Percentiles rank a stretch among this genome's conserved stretches.
Conservation (phyloP, 1,140 invertebrate genomes). For the Drosophila fuyamai region DNA sequence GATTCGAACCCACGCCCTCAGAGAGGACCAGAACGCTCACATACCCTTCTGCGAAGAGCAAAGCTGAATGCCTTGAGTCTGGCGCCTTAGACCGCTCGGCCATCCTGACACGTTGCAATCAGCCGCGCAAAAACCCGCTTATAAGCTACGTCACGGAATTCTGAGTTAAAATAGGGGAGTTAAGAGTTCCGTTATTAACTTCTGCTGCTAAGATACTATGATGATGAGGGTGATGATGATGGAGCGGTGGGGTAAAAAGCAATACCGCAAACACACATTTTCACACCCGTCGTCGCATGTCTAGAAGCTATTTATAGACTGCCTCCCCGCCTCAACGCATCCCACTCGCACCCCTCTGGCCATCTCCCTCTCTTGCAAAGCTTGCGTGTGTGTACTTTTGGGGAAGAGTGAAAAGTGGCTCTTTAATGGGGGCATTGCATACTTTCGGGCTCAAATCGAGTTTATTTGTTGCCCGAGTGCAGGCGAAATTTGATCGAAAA, state of each 20-base stretch:
- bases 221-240: slow-evolving; percentile 35
- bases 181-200: slow-evolving; percentile 19
- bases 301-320: slow-evolving; percentile 69
- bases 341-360: background rate
- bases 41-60: slow-evolving; percentile 61
- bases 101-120: slow-evolving; percentile 86
- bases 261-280: slow-evolving; percentile 69
- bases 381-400: slow-evolving; percentile 52
- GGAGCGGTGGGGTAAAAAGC: slow-evolving; percentile 29
- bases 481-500: slow-evolving; percentile 10
- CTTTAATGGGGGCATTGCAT: slow-evolving; percentile 61
- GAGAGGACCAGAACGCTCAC: slow-evolving; percentile 91
- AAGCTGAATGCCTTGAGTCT: slow-evolving; percentile 86
- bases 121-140: slow-evolving; percentile 87
- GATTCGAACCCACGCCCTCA: slow-evolving; percentile 95
- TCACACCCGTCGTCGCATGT: slow-evolving; percentile 68
- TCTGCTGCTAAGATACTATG: slow-evolving; percentile 1
- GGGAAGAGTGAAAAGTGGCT: slow-evolving; percentile 20
- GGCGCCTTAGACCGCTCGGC: slow-evolving; percentile 90
- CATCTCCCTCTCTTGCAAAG: slow-evolving; percentile 11
- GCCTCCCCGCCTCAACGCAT: slow-evolving; percentile 3
- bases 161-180: background rate
- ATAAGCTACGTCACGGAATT: slow-evolving; percentile 11
- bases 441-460: slow-evolving; percentile 46
- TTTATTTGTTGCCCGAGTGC: slow-evolving; percentile 9